Evolutionary conservation across 2,113 vertebrate species (phyloP).

Genomic region (Sturnus vulgaris): DNA sequence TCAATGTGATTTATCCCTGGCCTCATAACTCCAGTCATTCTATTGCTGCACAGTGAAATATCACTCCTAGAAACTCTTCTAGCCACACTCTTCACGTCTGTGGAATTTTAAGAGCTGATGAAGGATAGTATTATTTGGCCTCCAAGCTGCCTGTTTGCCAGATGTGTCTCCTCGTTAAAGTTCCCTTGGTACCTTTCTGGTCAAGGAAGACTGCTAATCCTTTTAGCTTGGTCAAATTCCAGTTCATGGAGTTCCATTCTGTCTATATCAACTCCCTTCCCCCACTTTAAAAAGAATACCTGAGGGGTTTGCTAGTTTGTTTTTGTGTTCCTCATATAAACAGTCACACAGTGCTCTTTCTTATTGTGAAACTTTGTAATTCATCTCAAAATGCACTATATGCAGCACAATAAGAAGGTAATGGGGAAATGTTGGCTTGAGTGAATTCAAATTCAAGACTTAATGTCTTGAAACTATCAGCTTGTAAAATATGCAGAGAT

Average conservation of each 20-base stretch:
- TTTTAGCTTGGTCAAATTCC: constrained; percentile 50
- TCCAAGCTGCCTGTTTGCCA: neutral
- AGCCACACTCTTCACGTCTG: neutral
- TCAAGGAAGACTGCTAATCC: constrained; percentile 19
- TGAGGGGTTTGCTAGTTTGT: neutral
- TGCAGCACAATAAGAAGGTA: neutral
- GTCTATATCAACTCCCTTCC: neutral
- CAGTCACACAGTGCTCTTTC: neutral
- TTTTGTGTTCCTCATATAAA: neutral
- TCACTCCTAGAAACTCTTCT: constrained; percentile 20
- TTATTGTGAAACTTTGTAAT: neutral
- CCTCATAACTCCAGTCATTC: constrained; percentile 53
- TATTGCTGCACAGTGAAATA: constrained; percentile 38
- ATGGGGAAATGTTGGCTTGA: neutral
- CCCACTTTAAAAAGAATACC: neutral
- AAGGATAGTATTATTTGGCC: constrained; percentile 7
- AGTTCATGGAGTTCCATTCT: neutral
- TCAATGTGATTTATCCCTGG: constrained; percentile 48
- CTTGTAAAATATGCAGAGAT: neutral
- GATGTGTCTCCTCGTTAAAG: constrained; percentile 23
- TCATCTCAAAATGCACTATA: neutral
- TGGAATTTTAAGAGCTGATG: constrained; percentile 37
- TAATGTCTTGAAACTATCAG: neutral
- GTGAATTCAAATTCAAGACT: neutral
- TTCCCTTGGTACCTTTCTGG: neutral